phyloP scores from a whole-genome alignment of 2,113 vertebrate species.

The Hypanus sabinus region DNA sequence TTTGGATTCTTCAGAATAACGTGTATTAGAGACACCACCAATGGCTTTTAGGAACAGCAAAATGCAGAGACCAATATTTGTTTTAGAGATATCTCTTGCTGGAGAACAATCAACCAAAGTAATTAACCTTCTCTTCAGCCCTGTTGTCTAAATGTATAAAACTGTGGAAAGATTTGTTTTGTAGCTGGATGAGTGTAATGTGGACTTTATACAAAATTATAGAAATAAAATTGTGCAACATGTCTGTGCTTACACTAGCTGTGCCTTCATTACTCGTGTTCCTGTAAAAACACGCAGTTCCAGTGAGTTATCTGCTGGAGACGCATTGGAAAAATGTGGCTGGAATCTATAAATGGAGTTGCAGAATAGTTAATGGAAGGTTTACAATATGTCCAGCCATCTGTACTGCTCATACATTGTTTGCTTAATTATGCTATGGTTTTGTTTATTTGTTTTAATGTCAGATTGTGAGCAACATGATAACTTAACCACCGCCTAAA shows the following conservation, averaged over 20 bases:
- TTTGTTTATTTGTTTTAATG: slow-evolving; percentile 55
- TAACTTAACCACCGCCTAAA: slow-evolving; percentile 53
- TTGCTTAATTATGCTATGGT: slow-evolving; percentile 60
- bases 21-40: slow-evolving; percentile 82
- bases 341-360: slow-evolving; percentile 34
- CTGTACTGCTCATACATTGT: slow-evolving; percentile 54
- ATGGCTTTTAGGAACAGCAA: slow-evolving; percentile 59
- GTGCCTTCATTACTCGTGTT: slow-evolving; percentile 63
- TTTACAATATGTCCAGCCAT: slow-evolving; percentile 53
- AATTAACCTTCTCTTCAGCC: slow-evolving; percentile 49
- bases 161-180: slow-evolving; percentile 33
- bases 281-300: slow-evolving; percentile 56
- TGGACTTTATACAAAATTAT: slow-evolving; percentile 36
- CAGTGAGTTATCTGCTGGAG: slow-evolving; percentile 56
- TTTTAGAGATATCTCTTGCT: slow-evolving; percentile 51
- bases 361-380: slow-evolving; percentile 45
- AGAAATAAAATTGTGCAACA: slow-evolving; percentile 43
- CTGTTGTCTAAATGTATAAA: slow-evolving; percentile 56
- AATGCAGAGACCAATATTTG: slow-evolving; percentile 54
- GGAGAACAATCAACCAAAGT: slow-evolving; percentile 67
- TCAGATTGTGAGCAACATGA: slow-evolving; percentile 53
- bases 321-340: slow-evolving; percentile 27
- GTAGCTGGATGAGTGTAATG: slow-evolving; percentile 27
- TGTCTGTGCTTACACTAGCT: slow-evolving; percentile 56
- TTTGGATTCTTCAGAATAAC: slow-evolving; percentile 88